Evolutionary conservation across 2,888 invertebrate species (phyloP).

Genomic region (Parascotia fuliginaria): DNA sequence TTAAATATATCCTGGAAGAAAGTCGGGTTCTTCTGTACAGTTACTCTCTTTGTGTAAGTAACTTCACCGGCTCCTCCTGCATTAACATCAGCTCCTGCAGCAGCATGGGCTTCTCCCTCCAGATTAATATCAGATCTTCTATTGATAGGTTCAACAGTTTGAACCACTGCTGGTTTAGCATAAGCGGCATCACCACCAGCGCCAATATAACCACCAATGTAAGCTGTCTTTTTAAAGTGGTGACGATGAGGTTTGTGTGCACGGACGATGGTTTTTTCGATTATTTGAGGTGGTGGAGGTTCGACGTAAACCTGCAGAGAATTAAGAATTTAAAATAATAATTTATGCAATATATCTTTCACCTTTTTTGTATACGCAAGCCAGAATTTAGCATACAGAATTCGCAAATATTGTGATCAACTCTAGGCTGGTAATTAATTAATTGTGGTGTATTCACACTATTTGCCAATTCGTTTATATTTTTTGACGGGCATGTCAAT

Average conservation of each 20-base stretch:
- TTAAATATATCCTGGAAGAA: slow-evolving; percentile 88
- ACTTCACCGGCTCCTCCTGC: slow-evolving; percentile 50
- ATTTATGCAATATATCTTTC: not conserved
- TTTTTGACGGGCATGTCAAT: no score
- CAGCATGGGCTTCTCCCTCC: slow-evolving; percentile 49
- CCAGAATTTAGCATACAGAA: no score
- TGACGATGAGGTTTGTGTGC: slow-evolving; percentile 67
- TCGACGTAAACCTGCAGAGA: slow-evolving; percentile 60
- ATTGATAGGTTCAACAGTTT: slow-evolving; percentile 54
- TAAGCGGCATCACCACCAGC: slow-evolving; percentile 46
- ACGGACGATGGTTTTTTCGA: slow-evolving; percentile 62
- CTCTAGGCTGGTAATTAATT: no score
- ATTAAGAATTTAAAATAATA: not conserved
- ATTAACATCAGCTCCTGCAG: slow-evolving; percentile 25
- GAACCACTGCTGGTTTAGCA: slow-evolving; percentile 37
- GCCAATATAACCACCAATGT: slow-evolving; percentile 66
- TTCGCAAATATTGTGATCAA: no score
- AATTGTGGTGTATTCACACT: no score
- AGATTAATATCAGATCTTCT: slow-evolving; percentile 68
- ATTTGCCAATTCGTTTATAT: no score
- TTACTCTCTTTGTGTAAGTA: slow-evolving; percentile 61
- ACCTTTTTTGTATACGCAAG: no score
- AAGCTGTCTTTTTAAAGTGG: slow-evolving; percentile 64
- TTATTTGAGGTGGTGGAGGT: slow-evolving; percentile 52
- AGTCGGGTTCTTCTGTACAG: slow-evolving; percentile 66